These are phyloP conservation scores for Paradisaea rubra DNA, from an alignment of 2,113 vertebrate genomes.

Conservation along the genomic window DNA sequence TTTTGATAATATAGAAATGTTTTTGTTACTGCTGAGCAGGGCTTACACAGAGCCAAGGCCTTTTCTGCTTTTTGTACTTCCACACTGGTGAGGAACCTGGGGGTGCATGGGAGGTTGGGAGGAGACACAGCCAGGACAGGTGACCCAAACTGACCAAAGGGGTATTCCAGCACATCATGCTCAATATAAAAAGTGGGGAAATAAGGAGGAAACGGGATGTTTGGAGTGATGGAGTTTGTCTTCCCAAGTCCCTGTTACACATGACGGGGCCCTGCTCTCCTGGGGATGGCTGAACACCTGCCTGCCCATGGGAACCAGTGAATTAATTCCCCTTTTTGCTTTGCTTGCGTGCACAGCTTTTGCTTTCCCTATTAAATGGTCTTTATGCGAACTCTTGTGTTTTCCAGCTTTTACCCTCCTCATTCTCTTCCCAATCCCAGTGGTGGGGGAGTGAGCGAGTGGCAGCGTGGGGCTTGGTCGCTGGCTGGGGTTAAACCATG, in stretches of 20 bases:
- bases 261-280: rapidly evolving
- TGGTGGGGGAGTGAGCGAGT: rapidly evolving
- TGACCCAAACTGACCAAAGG: neutral
- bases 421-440: neutral
- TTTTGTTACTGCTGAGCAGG: neutral
- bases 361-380: neutral
- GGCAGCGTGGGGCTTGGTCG: rapidly evolving
- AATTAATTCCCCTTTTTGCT: neutral
- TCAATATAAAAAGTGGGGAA: rapidly evolving
- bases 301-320: neutral
- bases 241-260: rapidly evolving
- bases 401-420: neutral
- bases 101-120: neutral
- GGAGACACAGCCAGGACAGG: neutral
- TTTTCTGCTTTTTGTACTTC: neutral
- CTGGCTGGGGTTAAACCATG: neutral
- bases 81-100: rapidly evolving
- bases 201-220: rapidly evolving
- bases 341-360: neutral
- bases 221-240: neutral
- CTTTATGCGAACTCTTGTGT: neutral
- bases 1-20: neutral
- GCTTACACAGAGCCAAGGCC: neutral
- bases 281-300: neutral
- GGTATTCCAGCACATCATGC: neutral